phyloP scores from a whole-genome alignment of 2,888 invertebrate genomes.

The Kryphioiulus occultus region DNA sequence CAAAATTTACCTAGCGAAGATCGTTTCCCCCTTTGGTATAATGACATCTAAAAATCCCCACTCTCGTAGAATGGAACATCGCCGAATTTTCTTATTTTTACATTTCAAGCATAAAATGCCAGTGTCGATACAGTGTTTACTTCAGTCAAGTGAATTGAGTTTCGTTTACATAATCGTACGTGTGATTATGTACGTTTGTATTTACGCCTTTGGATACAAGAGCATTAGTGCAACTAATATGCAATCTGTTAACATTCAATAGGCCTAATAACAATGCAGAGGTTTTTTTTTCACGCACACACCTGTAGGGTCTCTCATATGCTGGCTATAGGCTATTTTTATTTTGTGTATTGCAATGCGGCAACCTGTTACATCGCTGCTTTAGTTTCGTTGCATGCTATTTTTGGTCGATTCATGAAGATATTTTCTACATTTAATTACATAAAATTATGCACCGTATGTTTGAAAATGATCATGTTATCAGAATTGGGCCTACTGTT shows the following conservation, averaged over 20 bases:
- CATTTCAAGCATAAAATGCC: not conserved
- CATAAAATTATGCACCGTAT: no score
- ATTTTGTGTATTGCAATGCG: not conserved
- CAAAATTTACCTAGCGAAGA: not conserved
- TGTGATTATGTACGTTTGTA: no score
- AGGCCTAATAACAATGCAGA: not conserved
- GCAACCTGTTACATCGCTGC: not conserved
- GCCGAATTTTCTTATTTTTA: not conserved
- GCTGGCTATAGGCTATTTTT: not conserved
- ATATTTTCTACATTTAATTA: no score
- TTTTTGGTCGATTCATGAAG: not conserved
- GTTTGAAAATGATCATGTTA: no score
- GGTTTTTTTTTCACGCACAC: not conserved
- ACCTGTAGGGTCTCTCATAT: not conserved
- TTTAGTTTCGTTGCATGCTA: not conserved
- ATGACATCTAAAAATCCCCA: not conserved
- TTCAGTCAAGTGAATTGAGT: no score
- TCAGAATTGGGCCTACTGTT: no score
- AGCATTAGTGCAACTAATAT: not conserved
- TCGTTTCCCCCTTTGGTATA: not conserved
- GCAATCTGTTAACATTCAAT: not conserved
- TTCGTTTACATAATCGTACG: no score
- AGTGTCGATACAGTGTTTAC: not conserved
- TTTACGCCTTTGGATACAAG: no score
- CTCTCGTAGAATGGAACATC: not conserved